Evolutionary conservation across 2,797 vertebrate species (phyloP), one percentile per base, ranked within the genome.

Genomic region (Hipposideros larvatus): DNA sequence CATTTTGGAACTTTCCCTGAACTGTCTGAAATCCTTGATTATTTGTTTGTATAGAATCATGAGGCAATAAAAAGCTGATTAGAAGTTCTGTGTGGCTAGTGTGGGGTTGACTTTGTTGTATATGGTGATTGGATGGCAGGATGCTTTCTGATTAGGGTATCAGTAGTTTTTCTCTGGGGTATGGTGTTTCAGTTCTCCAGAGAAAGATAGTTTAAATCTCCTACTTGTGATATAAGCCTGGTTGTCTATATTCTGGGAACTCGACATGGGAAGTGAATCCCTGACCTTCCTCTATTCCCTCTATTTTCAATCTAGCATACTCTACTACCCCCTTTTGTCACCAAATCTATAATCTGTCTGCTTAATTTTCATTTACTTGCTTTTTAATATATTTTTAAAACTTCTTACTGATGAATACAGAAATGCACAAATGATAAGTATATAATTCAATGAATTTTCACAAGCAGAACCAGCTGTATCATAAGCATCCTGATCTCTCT

Each of bases 31-130:
- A 77, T 84, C 22, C 31, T 65, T 71, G 37, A 28, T 78, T 34
- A 87, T 83, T 71, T 68, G 37, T 82, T 94, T 86, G 70, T 78
- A 89, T 85, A 84, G 77, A 92, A 65, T 37, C 37, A 37, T 37
- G n/a, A 92, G 43, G 43, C 19, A 51, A 48, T 55, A 70, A 89
- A 79, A 65, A 68, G 43, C 31, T 85, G 34, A 48, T 37, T 75
- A 21, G 37, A 80, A 68, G 31, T 86, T 70, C 66, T 73, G 15
- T 41, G 43, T 85, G 18, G 37, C 13, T 57, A 63, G 21, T 14
- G 43, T 14, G 11, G 13, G 34, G 16, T 22, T 22, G 18, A 10
- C 34, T 91, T 84, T 55, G 77, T 41, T 75, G 28, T 66, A 48
- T 51, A 48, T 51, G 41, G 19, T 57, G 43, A 84, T 28, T 77